Base-by-base conservation (phyloP, 2,888 invertebrate species). In the Lingula anatina region DNA sequence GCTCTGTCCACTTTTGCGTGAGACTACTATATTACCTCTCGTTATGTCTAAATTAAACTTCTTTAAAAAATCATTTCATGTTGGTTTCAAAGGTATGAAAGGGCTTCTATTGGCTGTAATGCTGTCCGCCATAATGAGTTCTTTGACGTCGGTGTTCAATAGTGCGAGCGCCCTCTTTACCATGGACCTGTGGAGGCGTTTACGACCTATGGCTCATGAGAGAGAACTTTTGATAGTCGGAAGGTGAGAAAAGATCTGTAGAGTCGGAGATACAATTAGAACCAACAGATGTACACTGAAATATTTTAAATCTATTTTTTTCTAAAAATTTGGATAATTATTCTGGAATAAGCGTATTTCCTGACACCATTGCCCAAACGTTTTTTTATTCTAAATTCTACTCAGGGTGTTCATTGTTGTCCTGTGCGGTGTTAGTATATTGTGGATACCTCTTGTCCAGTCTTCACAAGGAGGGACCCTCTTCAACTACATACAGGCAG, bases 101-200 rank as follows among this genome's bases (percentile, higher is more conserved):
- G 71, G 71, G 5, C 49, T 72, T 44, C 52, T 72, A 40, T 61
- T 72, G 47, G 60, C 60, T 7, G 71, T 70, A 18, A 71, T 72
- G 70, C 49, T 72, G 50, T 70, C 71, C 0, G 72, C 71, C 53
- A 70, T 72, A 45, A 70, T 70, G 68, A 68, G 68, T 44, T 71
- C 71, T 1, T 54, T 72, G 25, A 70, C 72, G 3, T 70, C 70
- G 23, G 70, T 72, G 36, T 70, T 72, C 54, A 72, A 72, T 60
- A 67, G 67, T 9, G 60, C 71, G 23, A 64, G 68, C 51, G 68
- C 71, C 1, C 52, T 72, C 21, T 71, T 73, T 49, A 71, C 72
- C 21, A 68, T 71, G 68, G 71, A 73, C 51, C 55, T 72, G 5
- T 73, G 70, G 70, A 50, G 67, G 27, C 55, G 61, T 40, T 46